Conservation (phyloP, 2,113 vertebrate genomes). For the Odocoileus virginianus region DNA sequence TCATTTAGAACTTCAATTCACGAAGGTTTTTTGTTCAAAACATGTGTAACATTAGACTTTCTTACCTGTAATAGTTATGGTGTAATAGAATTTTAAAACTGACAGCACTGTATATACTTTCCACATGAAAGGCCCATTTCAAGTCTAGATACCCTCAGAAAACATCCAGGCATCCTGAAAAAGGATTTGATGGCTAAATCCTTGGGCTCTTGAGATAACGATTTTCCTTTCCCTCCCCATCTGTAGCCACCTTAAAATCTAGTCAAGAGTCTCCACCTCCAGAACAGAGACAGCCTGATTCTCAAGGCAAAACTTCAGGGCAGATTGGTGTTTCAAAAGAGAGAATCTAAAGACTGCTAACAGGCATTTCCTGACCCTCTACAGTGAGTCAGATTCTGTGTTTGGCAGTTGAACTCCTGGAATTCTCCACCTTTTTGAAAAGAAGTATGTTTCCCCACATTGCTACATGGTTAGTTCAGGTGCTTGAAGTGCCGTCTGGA, state of each 20-base stretch:
- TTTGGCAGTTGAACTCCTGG: not conserved
- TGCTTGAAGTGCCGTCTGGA: not conserved
- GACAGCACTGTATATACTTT: not conserved
- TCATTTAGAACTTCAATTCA: not conserved
- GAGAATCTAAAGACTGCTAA: not conserved
- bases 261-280: not conserved
- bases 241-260: not conserved
- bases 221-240: not conserved
- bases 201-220: not conserved
- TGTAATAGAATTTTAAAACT: not conserved
- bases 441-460: not conserved
- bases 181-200: not conserved
- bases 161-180: not conserved
- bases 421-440: not conserved
- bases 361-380: not conserved
- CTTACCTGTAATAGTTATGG: not conserved
- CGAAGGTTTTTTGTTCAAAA: not conserved
- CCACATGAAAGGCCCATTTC: not conserved
- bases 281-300: not conserved
- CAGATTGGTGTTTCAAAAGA: not conserved
- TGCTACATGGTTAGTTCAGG: not conserved
- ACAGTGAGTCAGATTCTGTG: not conserved
- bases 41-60: not conserved
- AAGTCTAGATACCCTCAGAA: not conserved
- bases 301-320: not conserved